Evolutionary conservation across 2,797 vertebrate genomes (phyloP), one percentile per base, ranked within the genome.

Genomic region (Enteromius mattozi): DNA sequence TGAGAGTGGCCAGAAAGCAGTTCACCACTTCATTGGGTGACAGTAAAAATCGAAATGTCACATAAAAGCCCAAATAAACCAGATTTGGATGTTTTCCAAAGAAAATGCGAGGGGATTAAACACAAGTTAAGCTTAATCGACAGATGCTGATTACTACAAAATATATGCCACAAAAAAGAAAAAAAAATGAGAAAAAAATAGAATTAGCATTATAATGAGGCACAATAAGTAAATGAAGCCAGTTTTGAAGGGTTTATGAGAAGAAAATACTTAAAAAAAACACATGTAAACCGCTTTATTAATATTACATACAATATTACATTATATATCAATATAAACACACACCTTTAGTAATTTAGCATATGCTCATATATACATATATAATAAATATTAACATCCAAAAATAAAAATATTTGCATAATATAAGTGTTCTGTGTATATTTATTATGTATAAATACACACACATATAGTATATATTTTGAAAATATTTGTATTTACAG

Each of bases 1-100:
- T 27, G 33, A 76, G 68, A 82, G 68, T 49, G 75, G 69, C 40
- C 70, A 68, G 54, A 68, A 49, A 77, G 63, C 68, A 61, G 7
- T 45, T 30, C 56, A 65, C 9, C 61, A 56, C 24, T 74, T 78
- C 24, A 82, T 40, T 63, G 19, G 19, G 45, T 65, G 13, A 1
- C 1, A 8, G 42, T 61, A 86, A 40, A 78, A 66, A 51, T 27
- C n/a, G 6, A 21, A 17, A 82, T 33, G 19, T 24, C 45, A 76
- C 6, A 19, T 17, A 37, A 76, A 76, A 54, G 12, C 27, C 21
- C 37, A 82, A 49, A 35, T 40, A 33, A 81, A 13, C 30, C 12
- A 30, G 27, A 51, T 47, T 33, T 21, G 30, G 33, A 75, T 6
- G 12, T 75, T 30, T 42, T 59, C 24, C 3, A 81, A 19, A 59